Evolutionary conservation across 1,140 invertebrate genomes (phyloP).

Genomic region (Cyrtorhinus lividipennis): DNA sequence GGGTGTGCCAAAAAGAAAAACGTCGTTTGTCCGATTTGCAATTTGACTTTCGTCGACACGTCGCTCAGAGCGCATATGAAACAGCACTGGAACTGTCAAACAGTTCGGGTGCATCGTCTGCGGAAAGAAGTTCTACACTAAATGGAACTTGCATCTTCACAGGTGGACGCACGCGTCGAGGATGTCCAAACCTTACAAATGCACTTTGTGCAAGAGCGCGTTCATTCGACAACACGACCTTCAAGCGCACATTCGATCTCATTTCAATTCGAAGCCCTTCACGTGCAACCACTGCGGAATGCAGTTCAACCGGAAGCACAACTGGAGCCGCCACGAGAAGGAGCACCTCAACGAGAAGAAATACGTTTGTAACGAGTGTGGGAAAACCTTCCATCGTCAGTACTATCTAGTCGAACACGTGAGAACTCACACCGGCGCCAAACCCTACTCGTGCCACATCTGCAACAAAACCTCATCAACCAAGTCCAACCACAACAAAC

Average conservation of each 20-base stretch:
- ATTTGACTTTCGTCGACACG: conserved; percentile 57
- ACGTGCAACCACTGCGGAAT: conserved; percentile 87
- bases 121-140: conserved; percentile 69
- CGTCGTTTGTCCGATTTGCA: conserved; percentile 63
- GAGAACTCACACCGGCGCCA: conserved; percentile 65
- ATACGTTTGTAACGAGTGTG: conserved; percentile 74
- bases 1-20: conserved; percentile 44
- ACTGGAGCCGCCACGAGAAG: conserved; percentile 74
- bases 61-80: conserved; percentile 67
- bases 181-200: conserved; percentile 71
- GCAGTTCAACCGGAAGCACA: conserved; percentile 84
- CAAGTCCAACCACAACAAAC: conserved; percentile 78
- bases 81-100: conserved; percentile 55
- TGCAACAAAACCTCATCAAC: conserved; percentile 74
- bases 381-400: conserved; percentile 69
- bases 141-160: conserved; percentile 77
- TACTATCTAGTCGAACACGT: conserved; percentile 78
- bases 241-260: conserved; percentile 68
- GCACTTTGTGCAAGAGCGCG: conserved; percentile 63
- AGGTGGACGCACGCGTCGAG: conserved; percentile 76
- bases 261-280: conserved; percentile 63
- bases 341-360: conserved; percentile 82
- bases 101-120: conserved; percentile 67
- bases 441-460: conserved; percentile 69
- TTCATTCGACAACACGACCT: conserved; percentile 66